Base-by-base conservation (phyloP, 2,113 vertebrate genomes). In the Silurus glanis region DNA sequence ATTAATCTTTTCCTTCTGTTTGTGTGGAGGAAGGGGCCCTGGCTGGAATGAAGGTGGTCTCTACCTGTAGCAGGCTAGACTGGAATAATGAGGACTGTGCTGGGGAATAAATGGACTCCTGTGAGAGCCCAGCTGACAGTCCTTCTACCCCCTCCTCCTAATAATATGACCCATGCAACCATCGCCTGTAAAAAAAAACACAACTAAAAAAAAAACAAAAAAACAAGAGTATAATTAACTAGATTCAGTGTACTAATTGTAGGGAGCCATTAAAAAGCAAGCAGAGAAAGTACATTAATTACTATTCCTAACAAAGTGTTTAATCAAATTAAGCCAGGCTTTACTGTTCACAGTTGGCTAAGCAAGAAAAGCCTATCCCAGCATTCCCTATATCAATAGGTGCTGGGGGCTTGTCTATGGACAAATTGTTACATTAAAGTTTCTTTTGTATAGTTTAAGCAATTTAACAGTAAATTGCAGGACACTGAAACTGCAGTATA, bases 1-100 rank as follows among this genome's bases (percentile, higher is more conserved):
- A 98, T 98, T 98, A 98, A 99, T 99, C 97, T 97, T 97, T 95
- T 94, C 95, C 95, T 96, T 95, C 96, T 96, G 95, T 95, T 95
- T 95, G 76, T 80, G 94, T 96, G 87, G 83, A 80, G 93, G 89
- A 91, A 95, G 94, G 93, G 94, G 93, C 94, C 92, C 92, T 89
- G 94, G 93, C 94, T 92, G 92, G 91, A 92, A 84, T 90, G 92
- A 93, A 93, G 83, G 95, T 92, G 94, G 93, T 74, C 82, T 58
- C 95, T 96, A 96, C 89, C 88, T 89, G 88, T 90, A 79, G 95
- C 95, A 95, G 95, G 93, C 92, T 95, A 95, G 95, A 94, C 92
- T 83, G 94, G 95, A 94, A 95, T 96, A 97, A 97, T 97, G 97
- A 97, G 95, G 94, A 92, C 95, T 93, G 93, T 94, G 91, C 83